phyloP scores from a whole-genome alignment of 2,797 vertebrate species.

The Lophius americanus region DNA sequence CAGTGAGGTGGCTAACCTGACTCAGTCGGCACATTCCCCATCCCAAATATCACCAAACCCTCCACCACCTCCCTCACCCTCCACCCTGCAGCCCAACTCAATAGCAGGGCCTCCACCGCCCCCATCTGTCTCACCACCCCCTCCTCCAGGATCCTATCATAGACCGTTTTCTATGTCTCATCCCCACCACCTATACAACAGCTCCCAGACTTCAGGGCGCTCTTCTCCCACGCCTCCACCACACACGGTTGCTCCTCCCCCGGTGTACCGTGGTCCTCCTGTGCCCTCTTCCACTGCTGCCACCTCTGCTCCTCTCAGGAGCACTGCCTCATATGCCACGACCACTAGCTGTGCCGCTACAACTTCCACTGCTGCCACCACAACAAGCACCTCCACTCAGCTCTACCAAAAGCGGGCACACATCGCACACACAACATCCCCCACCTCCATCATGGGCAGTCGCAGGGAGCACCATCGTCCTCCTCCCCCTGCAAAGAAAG shows the following conservation, averaged over 20 bases:
- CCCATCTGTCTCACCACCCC: slow-evolving; percentile 81
- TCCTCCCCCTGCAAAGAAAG: slow-evolving; percentile 82
- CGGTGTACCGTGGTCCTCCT: slow-evolving; percentile 71
- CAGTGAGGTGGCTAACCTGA: slow-evolving; percentile 93
- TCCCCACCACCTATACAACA: slow-evolving; percentile 83
- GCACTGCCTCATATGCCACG: slow-evolving; percentile 62
- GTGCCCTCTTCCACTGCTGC: slow-evolving; percentile 51
- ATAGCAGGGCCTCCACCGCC: slow-evolving; percentile 71
- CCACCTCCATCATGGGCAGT: slow-evolving; percentile 57
- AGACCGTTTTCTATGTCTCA: slow-evolving; percentile 79
- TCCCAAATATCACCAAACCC: slow-evolving; percentile 80
- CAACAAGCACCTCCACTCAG: slow-evolving; percentile 75
- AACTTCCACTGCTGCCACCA: slow-evolving; percentile 72
- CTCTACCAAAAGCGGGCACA: slow-evolving; percentile 73
- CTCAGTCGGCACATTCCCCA: slow-evolving; percentile 84
- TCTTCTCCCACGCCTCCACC: slow-evolving; percentile 83
- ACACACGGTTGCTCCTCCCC: slow-evolving; percentile 72
- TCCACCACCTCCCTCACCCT: slow-evolving; percentile 70
- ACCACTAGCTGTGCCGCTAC: slow-evolving; percentile 70
- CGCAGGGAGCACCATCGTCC: slow-evolving; percentile 82
- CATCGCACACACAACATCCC: slow-evolving; percentile 59
- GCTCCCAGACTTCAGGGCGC: slow-evolving; percentile 72
- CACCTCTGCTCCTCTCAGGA: slow-evolving; percentile 52
- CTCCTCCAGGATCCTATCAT: slow-evolving; percentile 79
- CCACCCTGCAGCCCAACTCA: slow-evolving; percentile 68